phyloP scores from a whole-genome alignment of 1,140 invertebrate genomes.

The Calephelis virginiensis region DNA sequence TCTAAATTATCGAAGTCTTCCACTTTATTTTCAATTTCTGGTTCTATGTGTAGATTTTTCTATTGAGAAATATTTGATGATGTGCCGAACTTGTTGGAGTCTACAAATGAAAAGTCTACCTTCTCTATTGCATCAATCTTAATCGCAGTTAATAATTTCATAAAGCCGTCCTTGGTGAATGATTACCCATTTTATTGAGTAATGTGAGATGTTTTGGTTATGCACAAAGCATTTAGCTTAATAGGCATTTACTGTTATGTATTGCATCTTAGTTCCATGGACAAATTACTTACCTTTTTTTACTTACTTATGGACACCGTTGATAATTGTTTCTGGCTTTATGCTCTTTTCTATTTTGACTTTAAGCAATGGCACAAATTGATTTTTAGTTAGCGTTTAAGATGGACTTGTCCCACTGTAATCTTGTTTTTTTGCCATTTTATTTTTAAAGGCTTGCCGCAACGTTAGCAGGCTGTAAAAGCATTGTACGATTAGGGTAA shows the following conservation, averaged over 20 bases:
- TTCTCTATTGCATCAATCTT: conserved; percentile 17
- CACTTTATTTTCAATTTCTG: conserved; percentile 8
- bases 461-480: conserved; percentile 30
- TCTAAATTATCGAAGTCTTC: conserved; percentile 18
- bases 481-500: conserved; percentile 26
- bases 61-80: conserved; percentile 12
- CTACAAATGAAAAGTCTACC: conserved; percentile 21
- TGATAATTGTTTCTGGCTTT: conserved; percentile 27
- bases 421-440: conserved; percentile 39
- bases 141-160: conserved; percentile 20
- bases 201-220: conserved; percentile 1
- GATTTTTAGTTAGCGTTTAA: conserved; percentile 28
- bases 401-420: conserved; percentile 17
- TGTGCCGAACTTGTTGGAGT: conserved; percentile 7
- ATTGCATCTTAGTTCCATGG: conserved; percentile 21
- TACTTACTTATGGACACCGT: too few species aligned
- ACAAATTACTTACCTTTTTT: conserved; percentile 24
- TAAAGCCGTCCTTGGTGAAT: conserved; percentile 19
- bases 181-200: background rate
- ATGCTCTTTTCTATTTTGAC: conserved; percentile 25
- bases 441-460: conserved; percentile 27
- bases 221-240: conserved; percentile 5
- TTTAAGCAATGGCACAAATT: conserved; percentile 40
- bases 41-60: conserved; percentile 7
- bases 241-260: conserved; percentile 21